Base-by-base conservation (phyloP, 2,888 invertebrate species). In the Malthinus seriepunctatus region DNA sequence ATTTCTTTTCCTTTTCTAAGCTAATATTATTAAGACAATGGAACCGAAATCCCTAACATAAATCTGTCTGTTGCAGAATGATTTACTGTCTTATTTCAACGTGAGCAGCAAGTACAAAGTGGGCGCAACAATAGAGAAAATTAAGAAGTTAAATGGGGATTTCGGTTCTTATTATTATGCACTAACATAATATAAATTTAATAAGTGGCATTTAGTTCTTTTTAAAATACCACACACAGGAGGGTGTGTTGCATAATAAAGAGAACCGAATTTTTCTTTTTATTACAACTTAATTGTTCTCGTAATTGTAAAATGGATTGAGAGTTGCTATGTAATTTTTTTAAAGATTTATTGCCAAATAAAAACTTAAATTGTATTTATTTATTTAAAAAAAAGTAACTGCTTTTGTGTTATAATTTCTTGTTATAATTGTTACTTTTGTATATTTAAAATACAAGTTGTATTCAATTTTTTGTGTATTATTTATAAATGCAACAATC, bases 31-130 rank as follows among this genome's bases (percentile, higher is more conserved):
- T 23, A 31, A 38, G 32, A 38, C 44, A 14, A 45, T 66, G 71
- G 74, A 76, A 76, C 77, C 76, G 76, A 76, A 76, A 76, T 75
- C 75, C 74, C 63, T 61, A 63, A 59, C 50, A 71, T 73, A 65
- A 68, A 42, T 71, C 73, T 77, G 69, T 76, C 80, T 82, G 73
- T 83, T 83, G 71, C 81, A 85, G 85, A 76, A 85, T 85, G 85
- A 85, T 85, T 65, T 84, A 84, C 77, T 83, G 83, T 69, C 80
- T 85, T 71, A 85, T 85, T 73, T 84, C 84, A 66, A 78, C 83
- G 76, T 85, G 82, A 79, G 75, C 65, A 56, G 60, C 14, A 42
- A 38, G 54, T 48, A 32, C 38, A 46, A 31, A 59, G 42, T 35
- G 52, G 35, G 14, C 46, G 44, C 33, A 55, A 33, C 47, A 33